Base-by-base conservation (phyloP, 2,113 vertebrate genomes). In the Elephantulus edwardii region DNA sequence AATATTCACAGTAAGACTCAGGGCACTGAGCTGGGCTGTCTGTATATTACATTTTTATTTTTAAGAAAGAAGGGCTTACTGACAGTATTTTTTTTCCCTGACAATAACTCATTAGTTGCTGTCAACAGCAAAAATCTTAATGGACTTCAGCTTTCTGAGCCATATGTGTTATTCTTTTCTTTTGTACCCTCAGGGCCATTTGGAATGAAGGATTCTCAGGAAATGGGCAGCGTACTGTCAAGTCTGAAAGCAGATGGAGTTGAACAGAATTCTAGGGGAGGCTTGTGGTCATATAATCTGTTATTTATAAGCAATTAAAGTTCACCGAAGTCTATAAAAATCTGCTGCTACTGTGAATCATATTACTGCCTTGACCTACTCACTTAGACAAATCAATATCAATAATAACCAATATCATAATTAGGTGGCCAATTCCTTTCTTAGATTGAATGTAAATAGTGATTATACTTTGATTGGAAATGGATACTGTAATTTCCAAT, bases 351-450 rank as follows among this genome's bases (percentile, higher is more conserved):
- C 87, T 96, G 76, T 89, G 95, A 96, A 96, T 97, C 96, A 96
- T 96, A 95, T 96, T 93, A 97, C 75, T 96, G 90, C 92, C 96
- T 97, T 89, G 96, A 97, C 97, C 97, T 96, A 94, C 92, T 80
- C 0, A 0, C 87, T 93, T 95, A 96, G 95, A 95, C 88, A 96
- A 97, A 97, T 96, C 96, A 95, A 95, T 82, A 93, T 92, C 92
- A 58, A 93, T 96, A 95, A 95, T 82, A 93, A 93, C 92, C 62
- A 93, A 83, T 96, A 96, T 96, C 87, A 93, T 95, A 95, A 94
- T 86, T 64, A 88, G 12, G 30, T 62, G 72, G 88, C 70, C 95
- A 93, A 91, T 96, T 96, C 74, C 94, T 90, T 91, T 91, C 90
- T 95, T 60, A 93, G 94, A 96, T 95, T 97, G 97, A 96, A 94